Conservation (phyloP, 1,140 invertebrate species). For the Drosophila azteca region DNA sequence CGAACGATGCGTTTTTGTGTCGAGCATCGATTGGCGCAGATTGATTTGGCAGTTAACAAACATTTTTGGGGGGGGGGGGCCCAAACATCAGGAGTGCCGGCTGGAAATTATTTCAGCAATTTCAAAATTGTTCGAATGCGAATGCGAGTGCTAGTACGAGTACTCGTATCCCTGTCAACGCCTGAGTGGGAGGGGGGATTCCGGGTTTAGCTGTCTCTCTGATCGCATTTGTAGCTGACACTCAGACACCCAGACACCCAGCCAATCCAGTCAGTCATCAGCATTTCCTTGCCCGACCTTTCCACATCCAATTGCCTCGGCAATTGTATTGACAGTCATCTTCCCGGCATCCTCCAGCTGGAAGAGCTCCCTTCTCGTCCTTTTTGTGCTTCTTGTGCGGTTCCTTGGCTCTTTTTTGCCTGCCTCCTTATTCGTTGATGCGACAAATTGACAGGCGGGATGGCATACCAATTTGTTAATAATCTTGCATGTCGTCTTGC, state of each 20-base stretch:
- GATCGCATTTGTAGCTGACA: conserved; percentile 73
- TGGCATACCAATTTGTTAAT: conserved; percentile 64
- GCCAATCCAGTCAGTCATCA: conserved; percentile 19
- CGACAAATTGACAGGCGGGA: conserved; percentile 66
- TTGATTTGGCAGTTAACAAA: conserved; percentile 72
- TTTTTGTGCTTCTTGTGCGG: conserved; percentile 18
- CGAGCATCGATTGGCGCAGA: conserved; percentile 43
- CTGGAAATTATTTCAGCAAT: conserved; percentile 61
- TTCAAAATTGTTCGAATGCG: conserved; percentile 39
- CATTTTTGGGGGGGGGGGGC: conserved; percentile 22
- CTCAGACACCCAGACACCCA: conserved; percentile 21
- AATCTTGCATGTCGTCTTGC: conserved; percentile 46
- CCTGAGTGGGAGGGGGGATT: conserved; percentile 26
- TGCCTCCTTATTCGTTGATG: conserved; percentile 51
- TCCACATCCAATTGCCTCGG: conserved; percentile 52
- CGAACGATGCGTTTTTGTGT: conserved; percentile 45
- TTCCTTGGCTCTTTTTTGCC: conserved; percentile 12
- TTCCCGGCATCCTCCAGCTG: conserved; percentile 22
- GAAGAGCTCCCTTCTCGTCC: conserved; percentile 4
- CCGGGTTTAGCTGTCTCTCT: conserved; percentile 57
- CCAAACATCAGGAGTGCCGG: conserved; percentile 42
- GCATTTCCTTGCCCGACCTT: conserved; percentile 43
- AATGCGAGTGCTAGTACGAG: too few relatives aligned
- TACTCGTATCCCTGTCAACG: conserved; percentile 52
- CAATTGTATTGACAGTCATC: conserved; percentile 69